Evolutionary conservation across 35 echinoderm and acorn worm genomes (phyloP), one percentile per base, ranked within the genome.

Genomic region (Antedon bifida): DNA sequence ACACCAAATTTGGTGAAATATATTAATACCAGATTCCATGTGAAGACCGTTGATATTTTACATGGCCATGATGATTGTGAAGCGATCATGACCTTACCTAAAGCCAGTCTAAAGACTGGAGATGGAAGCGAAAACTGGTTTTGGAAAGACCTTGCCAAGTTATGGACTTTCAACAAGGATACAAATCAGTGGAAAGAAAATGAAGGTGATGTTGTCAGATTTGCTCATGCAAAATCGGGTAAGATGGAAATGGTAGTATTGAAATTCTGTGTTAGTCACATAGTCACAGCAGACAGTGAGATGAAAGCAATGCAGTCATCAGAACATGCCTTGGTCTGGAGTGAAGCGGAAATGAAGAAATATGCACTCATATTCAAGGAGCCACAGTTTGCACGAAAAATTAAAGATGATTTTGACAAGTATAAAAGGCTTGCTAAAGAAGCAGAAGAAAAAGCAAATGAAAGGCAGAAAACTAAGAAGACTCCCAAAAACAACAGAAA

Each of bases 311-410:
- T 91, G 83, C 80, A 51, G 32, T 33, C 85, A 23, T 96, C 92
- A 16, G 89, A 96, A 39, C 46, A 86, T 5, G 78, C 92, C 30
- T 96, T 82, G 89, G 83, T 96, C 10, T 96, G 92, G 92, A 74
- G 75, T 42, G 83, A 88, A 39, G 75, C 85, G 8, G 75, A 75
- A 33, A 73, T 78, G 29, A 89, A 96, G 55, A 85, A 96, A 79
- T 75, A 91, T 1, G 92, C 92, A 30, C 36, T 96, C 45, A 96
- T 88, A 36, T 96, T 96, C 85, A 96, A 96, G 75, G 82, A 80
- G 0, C 79, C 91, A 0, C 74, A 82, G 5, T 21, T 89, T 0
- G 87, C 87, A 32, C 33, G 13, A 17, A 39, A 35, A 30, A 89
- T 93, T 75, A 89, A 89, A 44, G 79, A 56, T 10, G 83, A 45